Base-by-base conservation (phyloP, 1,140 invertebrate species). In the Manduca sexta region DNA sequence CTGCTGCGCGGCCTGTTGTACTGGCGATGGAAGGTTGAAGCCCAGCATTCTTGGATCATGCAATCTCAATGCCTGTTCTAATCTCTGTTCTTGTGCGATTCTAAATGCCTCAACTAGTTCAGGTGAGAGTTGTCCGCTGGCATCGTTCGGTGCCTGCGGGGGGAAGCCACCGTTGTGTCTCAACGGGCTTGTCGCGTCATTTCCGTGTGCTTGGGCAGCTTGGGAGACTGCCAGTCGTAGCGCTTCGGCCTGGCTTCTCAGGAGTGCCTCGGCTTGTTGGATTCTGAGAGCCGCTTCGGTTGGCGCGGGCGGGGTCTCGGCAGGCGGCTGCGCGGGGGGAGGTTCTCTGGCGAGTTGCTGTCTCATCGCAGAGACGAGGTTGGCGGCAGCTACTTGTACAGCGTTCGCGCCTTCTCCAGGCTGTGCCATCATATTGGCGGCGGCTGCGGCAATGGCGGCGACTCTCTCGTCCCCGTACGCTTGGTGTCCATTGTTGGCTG, bases 211-310 rank as follows among this genome's bases (percentile, higher is more conserved):
- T 46, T 88, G 77, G 21, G 89, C 86, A 30, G 88, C 88, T 50
- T 89, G 87, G 0, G 87, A 87, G 58, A 95, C 93, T 11, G 94
- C 94, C 54, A 95, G 77, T 65, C 94, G 88, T 11, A 95, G 87
- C 1, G 94, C 93, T 69, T 95, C 94, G 0, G 94, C 93, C 60
- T 95, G 94, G 42, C 93, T 93, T 64, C 93, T 89, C 11, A 95
- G 80, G 8, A 96, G 85, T 0, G 93, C 94, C 77, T 95, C 93
- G 1, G 93, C 92, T 66, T 93, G 92, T 51, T 89, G 89, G 86
- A 95, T 93, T 48, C 93, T 87, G 5, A 95, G 78, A 1, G 93
- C 91, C 4, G 93, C 91, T 62, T 84, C 86, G 18, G 76, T 79
- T 5, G 80, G 78, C 40, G 86, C 67, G 39, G 87, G 64, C 10